Evolutionary conservation across 1,140 invertebrate genomes (phyloP), one percentile per base, ranked within the genome.

Genomic region (Amphibalanus amphitrite): DNA sequence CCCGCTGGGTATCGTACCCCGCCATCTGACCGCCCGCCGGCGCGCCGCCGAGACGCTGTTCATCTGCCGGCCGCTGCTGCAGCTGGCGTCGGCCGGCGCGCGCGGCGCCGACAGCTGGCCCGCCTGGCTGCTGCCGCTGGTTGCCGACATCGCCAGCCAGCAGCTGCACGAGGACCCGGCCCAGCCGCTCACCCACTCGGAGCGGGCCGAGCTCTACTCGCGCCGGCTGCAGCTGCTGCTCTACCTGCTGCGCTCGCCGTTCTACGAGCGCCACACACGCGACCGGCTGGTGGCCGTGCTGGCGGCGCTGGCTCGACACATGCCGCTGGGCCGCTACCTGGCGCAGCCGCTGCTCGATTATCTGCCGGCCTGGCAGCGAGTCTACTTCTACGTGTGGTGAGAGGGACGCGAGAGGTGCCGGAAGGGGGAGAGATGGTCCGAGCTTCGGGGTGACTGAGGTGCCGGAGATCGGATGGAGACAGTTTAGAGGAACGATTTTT

Each of bases 301-400:
- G 28, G 33, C 26, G 20, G 69, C 71, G 29, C 59, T 74, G 25
- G 73, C 72, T 28, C 69, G 70, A 20, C 72, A 59, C 20, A 40
- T 75, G 20, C 75, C 75, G 29, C 69, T 74, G 10, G 71, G 72
- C 15, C 67, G 71, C 33, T 70, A 70, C 8, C 26, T 75, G 23
- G 71, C 72, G 47, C 70, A 74, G 26, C 72, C 75, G 23, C 29
- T 75, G 23, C 47, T 73, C 28, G 72, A 74, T 15, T 75, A 75
- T 38, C 71, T 75, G 29, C 72, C 72, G 15, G 71, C 74, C 29
- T 75, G 75, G 75, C 75, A 75, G 70, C 69, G 71, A 29, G 71
- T 75, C 40, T 75, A 75, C 68, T 72, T 72, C 10, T 74, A 75
- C 70, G 70, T 71, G 26, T 75, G 75, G 75, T 59, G 47, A 59